A percentile compares a stretch with the other conserved stretches of the same genome.
These are phyloP conservation scores for Schlechtendalia chinensis DNA, from an alignment of 1,140 invertebrate species.

Conservation along the genomic window DNA sequence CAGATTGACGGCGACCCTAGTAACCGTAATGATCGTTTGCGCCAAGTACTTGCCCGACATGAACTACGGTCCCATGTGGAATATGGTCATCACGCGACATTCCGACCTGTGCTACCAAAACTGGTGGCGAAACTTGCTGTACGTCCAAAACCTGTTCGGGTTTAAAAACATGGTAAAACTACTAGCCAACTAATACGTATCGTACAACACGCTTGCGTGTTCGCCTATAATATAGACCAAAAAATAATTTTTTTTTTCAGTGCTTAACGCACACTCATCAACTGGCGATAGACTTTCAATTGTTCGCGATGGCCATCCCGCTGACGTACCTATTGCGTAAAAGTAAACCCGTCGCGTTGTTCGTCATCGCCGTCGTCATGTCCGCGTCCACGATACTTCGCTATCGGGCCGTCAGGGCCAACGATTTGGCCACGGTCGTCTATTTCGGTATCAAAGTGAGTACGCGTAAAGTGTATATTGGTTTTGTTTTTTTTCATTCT, in stretches of 20 bases:
- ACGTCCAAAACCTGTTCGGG: conserved; percentile 69
- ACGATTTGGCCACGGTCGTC: conserved; percentile 64
- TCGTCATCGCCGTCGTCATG: conserved; percentile 61
- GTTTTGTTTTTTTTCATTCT: neutral
- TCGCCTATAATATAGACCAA: too few relatives aligned
- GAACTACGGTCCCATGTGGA: conserved; percentile 64
- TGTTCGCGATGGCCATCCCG: conserved; percentile 70
- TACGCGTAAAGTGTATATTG: conserved; percentile 5
- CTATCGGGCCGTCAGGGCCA: conserved; percentile 61
- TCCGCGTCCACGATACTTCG: conserved; percentile 63
- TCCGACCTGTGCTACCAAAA: conserved; percentile 64
- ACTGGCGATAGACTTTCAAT: conserved; percentile 78
- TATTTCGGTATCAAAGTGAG: conserved; percentile 69
- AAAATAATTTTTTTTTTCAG: conserved; percentile 57
- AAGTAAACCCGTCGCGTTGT: conserved; percentile 57
- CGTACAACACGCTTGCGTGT: too few relatives aligned
- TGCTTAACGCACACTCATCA: conserved; percentile 70
- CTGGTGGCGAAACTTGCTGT: conserved; percentile 70
- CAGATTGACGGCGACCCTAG: conserved; percentile 62
- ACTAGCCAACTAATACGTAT: too few relatives aligned
- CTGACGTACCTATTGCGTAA: conserved; percentile 67
- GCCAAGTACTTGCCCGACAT: conserved; percentile 63
- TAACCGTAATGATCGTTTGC: conserved; percentile 63
- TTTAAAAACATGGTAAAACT: conserved; percentile 67
- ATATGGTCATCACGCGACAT: conserved; percentile 63